Base-by-base conservation (phyloP, 2,797 vertebrate species). In the Myripristis murdjan region DNA sequence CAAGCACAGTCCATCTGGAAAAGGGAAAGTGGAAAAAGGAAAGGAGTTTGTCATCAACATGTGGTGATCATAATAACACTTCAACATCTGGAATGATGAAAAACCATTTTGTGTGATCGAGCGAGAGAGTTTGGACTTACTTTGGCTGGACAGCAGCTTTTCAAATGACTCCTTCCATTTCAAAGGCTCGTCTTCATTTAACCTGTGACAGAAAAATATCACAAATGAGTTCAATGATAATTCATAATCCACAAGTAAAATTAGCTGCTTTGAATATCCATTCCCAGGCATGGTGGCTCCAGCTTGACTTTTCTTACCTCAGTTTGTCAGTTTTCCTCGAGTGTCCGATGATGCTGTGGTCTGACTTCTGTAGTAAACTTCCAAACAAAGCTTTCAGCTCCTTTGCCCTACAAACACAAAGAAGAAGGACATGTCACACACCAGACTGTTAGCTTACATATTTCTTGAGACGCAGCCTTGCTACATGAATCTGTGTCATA, bases 161-260 rank as follows among this genome's bases (percentile, higher is more conserved):
- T 97, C 96, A 54, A 99, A 97, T 0, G 97, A 96, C 88, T 97
- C 94, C 39, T 92, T 96, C 97, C 97, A 98, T 69, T 95, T 95
- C 63, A 92, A 83, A 2, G 95, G 94, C 87, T 98, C 96, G 1
- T 96, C 93, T 0, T 85, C 84, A 23, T 92, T 95, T 56, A 96
- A 94, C 65, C 96, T 97, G 88, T 28, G 37, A 58, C 64, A 63
- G 73, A 69, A 11, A 67, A 24, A 67, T 6, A 15, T 20, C 0
- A 35, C 86, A 41, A 80, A 2, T 51, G 35, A 43, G 5, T 16
- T 16, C 44, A 39, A 23, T 2, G 31, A 61, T 2, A 22, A 31
- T 5, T 7, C 5, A n/a, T n/a, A n/a, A 31, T 31, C 11, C 10
- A 1, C 63, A 14, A 0, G 22, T 43, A 39, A 37, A 67, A 20